Conservation (phyloP, 64 coral and sea anemone species). For the Actinia equina region DNA sequence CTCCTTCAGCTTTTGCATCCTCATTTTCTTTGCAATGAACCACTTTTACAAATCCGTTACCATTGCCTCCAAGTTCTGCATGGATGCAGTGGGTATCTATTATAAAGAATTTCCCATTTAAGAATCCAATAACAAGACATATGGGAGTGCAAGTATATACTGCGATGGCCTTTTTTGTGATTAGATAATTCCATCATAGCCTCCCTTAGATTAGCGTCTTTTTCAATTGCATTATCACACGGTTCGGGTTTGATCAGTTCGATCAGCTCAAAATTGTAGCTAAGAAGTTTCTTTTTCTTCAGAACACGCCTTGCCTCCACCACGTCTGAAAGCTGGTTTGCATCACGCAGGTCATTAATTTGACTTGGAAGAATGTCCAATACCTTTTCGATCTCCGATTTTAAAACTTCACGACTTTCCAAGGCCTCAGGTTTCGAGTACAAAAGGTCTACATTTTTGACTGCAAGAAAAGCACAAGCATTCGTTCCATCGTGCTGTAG, state of each 20-base stretch:
- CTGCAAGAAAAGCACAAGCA: background rate
- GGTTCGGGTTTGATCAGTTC: background rate
- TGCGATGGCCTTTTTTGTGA: background rate
- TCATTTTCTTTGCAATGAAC: background rate
- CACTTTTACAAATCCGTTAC: background rate
- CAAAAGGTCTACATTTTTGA: background rate
- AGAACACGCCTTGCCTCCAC: background rate
- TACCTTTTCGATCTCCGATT: background rate
- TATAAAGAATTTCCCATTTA: conserved; percentile 6
- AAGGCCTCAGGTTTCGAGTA: background rate
- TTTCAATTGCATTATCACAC: background rate
- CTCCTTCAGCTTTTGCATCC: background rate
- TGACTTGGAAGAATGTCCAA: background rate
- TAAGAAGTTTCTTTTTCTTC: background rate
- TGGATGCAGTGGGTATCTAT: conserved; percentile 18
- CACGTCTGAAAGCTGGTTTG: background rate
- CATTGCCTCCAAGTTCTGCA: background rate
- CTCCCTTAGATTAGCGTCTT: background rate
- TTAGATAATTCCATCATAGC: background rate
- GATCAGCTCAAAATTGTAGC: background rate
- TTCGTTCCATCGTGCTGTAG: conserved; percentile 15
- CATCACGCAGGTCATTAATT: background rate
- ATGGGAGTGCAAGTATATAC: conserved; percentile 16
- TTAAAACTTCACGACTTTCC: background rate
- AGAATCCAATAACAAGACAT: conserved; percentile 2